These are phyloP conservation scores for Tiaroga cobitis DNA, from an alignment of 2,797 vertebrate genomes.

Conservation along the genomic window DNA sequence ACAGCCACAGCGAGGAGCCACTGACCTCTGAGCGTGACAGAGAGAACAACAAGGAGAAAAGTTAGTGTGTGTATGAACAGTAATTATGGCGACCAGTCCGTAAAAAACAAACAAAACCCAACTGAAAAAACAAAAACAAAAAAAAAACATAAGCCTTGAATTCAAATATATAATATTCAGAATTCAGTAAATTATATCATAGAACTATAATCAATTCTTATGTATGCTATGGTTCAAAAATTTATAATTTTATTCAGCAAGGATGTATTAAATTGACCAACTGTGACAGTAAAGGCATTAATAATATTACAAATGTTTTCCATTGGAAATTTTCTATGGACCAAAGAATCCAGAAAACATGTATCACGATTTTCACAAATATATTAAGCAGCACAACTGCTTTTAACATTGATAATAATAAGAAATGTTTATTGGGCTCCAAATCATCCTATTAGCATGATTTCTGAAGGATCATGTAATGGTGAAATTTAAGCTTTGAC, in stretches of 20 bases:
- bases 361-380: neutral
- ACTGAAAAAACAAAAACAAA: neutral
- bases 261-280: neutral
- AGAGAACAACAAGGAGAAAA: neutral
- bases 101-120: neutral
- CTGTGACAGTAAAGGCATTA: neutral
- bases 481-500: neutral
- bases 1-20: conserved; percentile 73
- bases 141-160: neutral
- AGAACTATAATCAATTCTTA: no score
- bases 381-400: neutral
- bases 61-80: neutral
- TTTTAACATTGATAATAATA: neutral
- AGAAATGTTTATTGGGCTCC: neutral
- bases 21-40: conserved; percentile 72
- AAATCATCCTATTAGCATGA: no score
- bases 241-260: neutral
- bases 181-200: neutral
- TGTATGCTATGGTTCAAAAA: neutral
- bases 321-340: no score
- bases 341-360: no score
- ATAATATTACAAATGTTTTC: neutral
- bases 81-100: neutral
- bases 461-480: neutral
- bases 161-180: neutral